Evolutionary conservation across 1,140 invertebrate species (phyloP).

Genomic region (Pollicipes pollicipes): DNA sequence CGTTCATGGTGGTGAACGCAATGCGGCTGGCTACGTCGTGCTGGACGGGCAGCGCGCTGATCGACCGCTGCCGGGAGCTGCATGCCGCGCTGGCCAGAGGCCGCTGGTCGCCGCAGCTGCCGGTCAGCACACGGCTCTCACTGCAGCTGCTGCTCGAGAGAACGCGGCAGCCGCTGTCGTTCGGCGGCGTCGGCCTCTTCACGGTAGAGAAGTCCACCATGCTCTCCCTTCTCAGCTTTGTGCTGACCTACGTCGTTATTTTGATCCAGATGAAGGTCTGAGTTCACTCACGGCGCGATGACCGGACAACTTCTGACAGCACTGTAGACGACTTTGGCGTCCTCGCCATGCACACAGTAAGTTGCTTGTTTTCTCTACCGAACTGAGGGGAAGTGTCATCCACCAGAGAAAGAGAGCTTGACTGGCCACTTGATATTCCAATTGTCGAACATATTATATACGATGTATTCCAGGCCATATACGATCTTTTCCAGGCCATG

Average conservation of each 20-base stretch:
- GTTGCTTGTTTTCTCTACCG: too few relatives aligned
- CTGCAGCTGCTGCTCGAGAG: background rate
- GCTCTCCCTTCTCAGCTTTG: background rate
- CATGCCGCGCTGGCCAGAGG: background rate
- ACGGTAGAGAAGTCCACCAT: background rate
- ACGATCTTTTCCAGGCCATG: too few relatives aligned
- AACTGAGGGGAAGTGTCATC: too few relatives aligned
- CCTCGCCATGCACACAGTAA: too few relatives aligned
- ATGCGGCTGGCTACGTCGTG: background rate
- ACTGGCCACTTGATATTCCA: too few relatives aligned
- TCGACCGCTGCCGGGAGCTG: background rate
- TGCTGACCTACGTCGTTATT: background rate
- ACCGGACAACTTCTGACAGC: too few relatives aligned
- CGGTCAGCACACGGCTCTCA: background rate
- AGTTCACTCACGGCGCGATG: too few relatives aligned
- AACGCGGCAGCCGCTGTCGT: background rate
- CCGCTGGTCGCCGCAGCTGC: background rate
- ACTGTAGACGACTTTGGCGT: too few relatives aligned
- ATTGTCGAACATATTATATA: too few relatives aligned
- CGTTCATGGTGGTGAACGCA: background rate
- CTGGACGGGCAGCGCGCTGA: background rate
- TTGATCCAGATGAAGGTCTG: too few relatives aligned
- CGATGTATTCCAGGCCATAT: too few relatives aligned
- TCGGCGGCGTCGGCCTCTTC: background rate
- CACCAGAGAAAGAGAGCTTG: too few relatives aligned